Percentiles rank a stretch among this genome's conserved stretches.
Conservation (phyloP, 2,113 vertebrate species). For the Candoia aspera region DNA sequence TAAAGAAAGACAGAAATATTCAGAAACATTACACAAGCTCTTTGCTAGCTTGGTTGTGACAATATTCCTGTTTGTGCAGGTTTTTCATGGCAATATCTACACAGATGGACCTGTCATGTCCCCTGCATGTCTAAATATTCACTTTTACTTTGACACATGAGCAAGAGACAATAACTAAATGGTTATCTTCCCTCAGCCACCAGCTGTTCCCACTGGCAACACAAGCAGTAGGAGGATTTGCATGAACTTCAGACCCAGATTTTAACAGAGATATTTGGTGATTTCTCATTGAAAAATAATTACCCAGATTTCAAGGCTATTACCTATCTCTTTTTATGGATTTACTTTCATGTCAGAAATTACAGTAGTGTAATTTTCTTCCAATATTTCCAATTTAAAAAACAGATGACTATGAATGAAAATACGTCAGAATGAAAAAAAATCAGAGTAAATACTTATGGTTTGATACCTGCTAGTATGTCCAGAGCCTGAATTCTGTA, state of each 20-base stretch:
- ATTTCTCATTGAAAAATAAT: slow-evolving; percentile 20
- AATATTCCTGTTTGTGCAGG: slow-evolving; percentile 27
- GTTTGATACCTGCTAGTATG: neutral
- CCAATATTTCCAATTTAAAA: neutral
- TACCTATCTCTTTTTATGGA: neutral
- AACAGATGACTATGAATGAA: neutral
- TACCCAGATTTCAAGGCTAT: neutral
- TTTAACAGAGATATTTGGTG: slow-evolving; percentile 20
- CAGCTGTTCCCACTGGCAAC: slow-evolving; percentile 40
- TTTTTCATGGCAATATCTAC: slow-evolving; percentile 24
- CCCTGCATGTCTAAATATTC: slow-evolving; percentile 43
- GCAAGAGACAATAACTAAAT: slow-evolving; percentile 45
- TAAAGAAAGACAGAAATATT: neutral
- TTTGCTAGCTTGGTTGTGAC: slow-evolving; percentile 15
- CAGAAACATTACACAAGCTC: neutral
- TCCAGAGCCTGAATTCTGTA: neutral
- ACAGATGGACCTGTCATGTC: slow-evolving; percentile 41
- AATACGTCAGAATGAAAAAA: neutral
- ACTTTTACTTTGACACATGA: slow-evolving; percentile 44
- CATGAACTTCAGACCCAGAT: neutral
- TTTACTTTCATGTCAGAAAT: neutral
- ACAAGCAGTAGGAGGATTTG: neutral
- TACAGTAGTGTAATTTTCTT: neutral
- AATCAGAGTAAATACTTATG: neutral
- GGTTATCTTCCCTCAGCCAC: slow-evolving; percentile 36